Evolutionary conservation across 2,888 invertebrate species (phyloP), one percentile per base, ranked within the genome.

Genomic region (Tiphia femorata): DNA sequence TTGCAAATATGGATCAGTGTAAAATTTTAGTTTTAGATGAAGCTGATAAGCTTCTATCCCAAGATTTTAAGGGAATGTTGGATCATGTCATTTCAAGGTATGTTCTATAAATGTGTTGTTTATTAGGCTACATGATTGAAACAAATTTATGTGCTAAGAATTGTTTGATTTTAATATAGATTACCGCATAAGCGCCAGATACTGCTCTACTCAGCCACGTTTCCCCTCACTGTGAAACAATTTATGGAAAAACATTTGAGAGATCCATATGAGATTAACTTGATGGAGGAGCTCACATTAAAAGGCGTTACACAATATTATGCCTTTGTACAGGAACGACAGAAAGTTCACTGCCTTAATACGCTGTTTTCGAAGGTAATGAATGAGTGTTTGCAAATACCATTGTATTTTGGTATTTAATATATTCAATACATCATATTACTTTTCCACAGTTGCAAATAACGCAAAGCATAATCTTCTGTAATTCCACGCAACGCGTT

Each of bases 291-390:
- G 85, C 87, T 99, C 79, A 99, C 99, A 65, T 86, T 99, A 66
- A 98, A 99, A 85, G 99, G 99, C 84, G 98, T 99, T 70, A 99
- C 99, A 78, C 99, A 99, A 87, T 99, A 98, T 89, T 99, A 99
- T 86, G 99, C 99, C 80, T 99, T 98, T 88, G 99, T 99, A 66
- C 98, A 99, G 86, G 99, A 99, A 87, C 92, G 97, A 83, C 99
- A 99, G 86, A 99, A 99, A 88, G 98, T 99, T 75, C 98, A 99
- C 86, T 99, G 99, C 87, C 89, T 99, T 85, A 99, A 99, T 87
- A 99, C 99, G 79, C 88, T 99, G 77, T 99, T 99, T 88, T 97
- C 98, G 73, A 99, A 99, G 91, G 94, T 94, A 83, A 79, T 12
- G 16, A 16, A 27, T 47, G 2, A 35, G 2, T 19, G 0, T 5